A percentile compares a stretch with the other conserved stretches of the same genome.
Conservation (phyloP, 2,888 invertebrate genomes). For the Epinotia brunnichana region DNA sequence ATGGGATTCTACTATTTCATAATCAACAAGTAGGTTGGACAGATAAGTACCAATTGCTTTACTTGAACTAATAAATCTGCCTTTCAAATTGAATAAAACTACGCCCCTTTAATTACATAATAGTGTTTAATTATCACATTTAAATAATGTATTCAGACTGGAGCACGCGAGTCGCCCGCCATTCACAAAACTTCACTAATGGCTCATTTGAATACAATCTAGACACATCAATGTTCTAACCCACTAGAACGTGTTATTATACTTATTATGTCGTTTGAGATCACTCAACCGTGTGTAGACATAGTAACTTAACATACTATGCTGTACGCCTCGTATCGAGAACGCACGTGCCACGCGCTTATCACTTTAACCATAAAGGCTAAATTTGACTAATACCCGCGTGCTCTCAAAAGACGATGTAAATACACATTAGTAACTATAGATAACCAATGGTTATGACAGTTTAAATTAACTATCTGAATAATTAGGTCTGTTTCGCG, state of each 20-base stretch:
- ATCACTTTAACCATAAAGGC: not conserved
- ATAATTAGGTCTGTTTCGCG: constrained; percentile 55
- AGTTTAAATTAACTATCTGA: constrained; percentile 60
- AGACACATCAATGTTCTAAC: constrained; percentile 49
- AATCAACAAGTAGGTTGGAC: constrained; percentile 44
- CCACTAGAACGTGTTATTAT: constrained; percentile 48
- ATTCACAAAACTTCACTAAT: constrained; percentile 71
- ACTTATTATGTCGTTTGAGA: constrained; percentile 51
- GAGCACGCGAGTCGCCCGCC: constrained; percentile 67
- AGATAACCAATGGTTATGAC: constrained; percentile 62
- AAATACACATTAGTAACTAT: constrained; percentile 38
- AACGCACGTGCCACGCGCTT: constrained; percentile 7
- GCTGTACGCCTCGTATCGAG: not conserved
- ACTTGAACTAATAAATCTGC: constrained; percentile 54
- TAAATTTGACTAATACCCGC: not conserved
- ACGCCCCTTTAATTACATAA: constrained; percentile 67
- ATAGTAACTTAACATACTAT: constrained; percentile 15
- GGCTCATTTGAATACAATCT: constrained; percentile 75
- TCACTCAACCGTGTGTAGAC: constrained; percentile 44
- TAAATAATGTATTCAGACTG: constrained; percentile 71
- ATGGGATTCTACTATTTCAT: constrained; percentile 39
- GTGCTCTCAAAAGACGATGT: constrained; percentile 6
- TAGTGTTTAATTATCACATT: constrained; percentile 71
- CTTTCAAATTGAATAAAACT: constrained; percentile 59
- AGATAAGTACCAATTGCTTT: constrained; percentile 42